Base-by-base conservation (phyloP, 1,140 invertebrate genomes). In the Macrocentrus cingulum region DNA sequence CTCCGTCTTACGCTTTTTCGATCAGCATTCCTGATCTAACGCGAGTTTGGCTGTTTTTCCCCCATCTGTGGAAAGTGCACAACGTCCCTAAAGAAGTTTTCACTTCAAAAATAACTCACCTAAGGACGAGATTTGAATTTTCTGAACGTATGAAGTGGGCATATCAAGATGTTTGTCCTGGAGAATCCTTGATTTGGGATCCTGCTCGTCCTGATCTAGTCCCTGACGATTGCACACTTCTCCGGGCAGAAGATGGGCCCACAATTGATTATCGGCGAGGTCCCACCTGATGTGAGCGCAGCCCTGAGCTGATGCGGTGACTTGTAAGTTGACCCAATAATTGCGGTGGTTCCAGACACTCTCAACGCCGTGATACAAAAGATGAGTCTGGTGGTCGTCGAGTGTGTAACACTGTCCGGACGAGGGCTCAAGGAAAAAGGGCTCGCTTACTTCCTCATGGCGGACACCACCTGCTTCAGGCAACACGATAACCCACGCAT, bases 301-400 rank as follows among this genome's bases (percentile, higher is more conserved):
- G 13, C 79, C 80, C 9, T 80, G 69, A n/a, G n/a, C n/a, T n/a
- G n/a, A n/a, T 0, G 69, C 72, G 55, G 81, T 82, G 19, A 80
- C 77, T 75, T 91, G 85, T 80, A 89, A 81, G 76, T 91, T 87
- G 13, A 88, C 83, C 85, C 92, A 96, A 78, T 94, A 95, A 79
- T 97, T 96, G 39, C 83, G 71, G 66, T 95, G 79, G 67, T 95
- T 95, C 86, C 93, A 97, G 39, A 95, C 73, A 59, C 87, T 88
- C 63, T 97, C 93, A 6, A 96, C 80, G 0, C 88, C 84, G 20
- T 89, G 83, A 66, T 94, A 96, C 39, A 86, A 79, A 15, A 78
- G 67, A 56, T 84, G 83, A 18, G 81, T 71, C 0, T 84, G 76
- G 58, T 86, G 82, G 0, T 81, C 71, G 2, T 82, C 74, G 0